Base-by-base conservation (phyloP, 2,797 vertebrate species). In the Poeciliopsis paucimaculata region DNA sequence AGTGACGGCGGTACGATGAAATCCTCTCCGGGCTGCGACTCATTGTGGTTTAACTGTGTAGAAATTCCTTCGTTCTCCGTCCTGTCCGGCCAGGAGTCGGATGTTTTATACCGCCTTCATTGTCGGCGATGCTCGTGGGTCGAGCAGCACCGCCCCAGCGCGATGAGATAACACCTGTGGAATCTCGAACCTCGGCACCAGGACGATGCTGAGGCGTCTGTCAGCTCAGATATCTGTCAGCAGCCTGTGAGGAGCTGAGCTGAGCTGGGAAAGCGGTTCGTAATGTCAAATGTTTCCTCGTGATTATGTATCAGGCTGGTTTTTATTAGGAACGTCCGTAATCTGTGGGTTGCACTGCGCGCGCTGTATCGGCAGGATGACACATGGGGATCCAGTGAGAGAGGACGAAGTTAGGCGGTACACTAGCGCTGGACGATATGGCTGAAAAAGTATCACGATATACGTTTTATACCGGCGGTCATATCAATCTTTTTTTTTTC, bases 1-100 rank as follows among this genome's bases (percentile, higher is more conserved):
- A 96, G 87, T 95, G 94, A 45, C 95, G 93, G 66, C 95, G 89
- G 79, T 95, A 95, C 57, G 96, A 96, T 0, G 96, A 96, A 77
- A 96, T 96, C 86, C 96, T 95, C 47, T 95, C 95, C 0, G 90
- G 94, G 89, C 96, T 96, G 90, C 74, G 81, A 75, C 95, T 95
- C 96, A 95, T 96, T 7, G 7, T 9, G 39, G 75, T 78, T 45
- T 82, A 26, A 76, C 82, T 83, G 73, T 26, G 41, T 55, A 80
- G 66, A 36, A 51, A 66, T 2, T n/a, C 62, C 72, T 77, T 51
- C 84, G 68, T 18, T 31, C 82, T 83, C 45, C 26, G 36, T 23
- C 23, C 47, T 53, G 45, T 77, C 31, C 77, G 34, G 2, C 49
- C 74, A 74, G 41, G 49, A 45, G 74, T 71, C 68, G 9, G 87